A percentile compares a stretch with the other conserved stretches of the same genome.
Evolutionary conservation across 2,113 vertebrate species (phyloP).

Genomic region (Platysternon megacephalum): DNA sequence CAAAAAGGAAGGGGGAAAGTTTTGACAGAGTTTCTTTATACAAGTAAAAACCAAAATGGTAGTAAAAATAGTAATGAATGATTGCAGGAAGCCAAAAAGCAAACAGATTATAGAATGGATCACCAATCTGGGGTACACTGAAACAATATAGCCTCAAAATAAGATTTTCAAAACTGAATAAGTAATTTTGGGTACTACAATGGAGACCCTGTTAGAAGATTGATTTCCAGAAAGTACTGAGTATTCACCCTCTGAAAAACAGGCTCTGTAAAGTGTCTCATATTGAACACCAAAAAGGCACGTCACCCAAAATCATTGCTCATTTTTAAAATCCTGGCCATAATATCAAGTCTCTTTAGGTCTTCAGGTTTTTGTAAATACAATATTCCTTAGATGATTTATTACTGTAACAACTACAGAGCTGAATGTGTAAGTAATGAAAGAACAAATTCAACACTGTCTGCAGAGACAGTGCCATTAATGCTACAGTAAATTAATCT

Average conservation of each 20-base stretch:
- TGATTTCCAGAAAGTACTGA: neutral
- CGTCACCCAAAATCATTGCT: neutral
- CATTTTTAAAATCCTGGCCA: neutral
- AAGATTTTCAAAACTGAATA: neutral
- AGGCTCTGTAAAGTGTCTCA: neutral
- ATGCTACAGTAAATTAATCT: neutral
- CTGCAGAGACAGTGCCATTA: neutral
- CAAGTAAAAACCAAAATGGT: neutral
- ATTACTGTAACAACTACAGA: neutral
- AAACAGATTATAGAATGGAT: neutral
- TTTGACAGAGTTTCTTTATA: neutral
- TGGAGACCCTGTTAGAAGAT: neutral
- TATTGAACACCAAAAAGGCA: neutral
- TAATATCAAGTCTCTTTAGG: neutral
- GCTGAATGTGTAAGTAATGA: neutral
- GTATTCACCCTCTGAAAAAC: neutral
- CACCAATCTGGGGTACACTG: neutral
- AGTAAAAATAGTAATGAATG: neutral
- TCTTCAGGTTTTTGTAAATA: neutral
- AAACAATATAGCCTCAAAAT: neutral
- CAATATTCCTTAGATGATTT: neutral
- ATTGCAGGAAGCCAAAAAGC: neutral
- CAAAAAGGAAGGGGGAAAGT: neutral
- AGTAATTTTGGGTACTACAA: neutral
- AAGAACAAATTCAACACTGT: neutral